Evolutionary conservation across 2,888 invertebrate species (phyloP).

Genomic region (Coleophora deauratella): DNA sequence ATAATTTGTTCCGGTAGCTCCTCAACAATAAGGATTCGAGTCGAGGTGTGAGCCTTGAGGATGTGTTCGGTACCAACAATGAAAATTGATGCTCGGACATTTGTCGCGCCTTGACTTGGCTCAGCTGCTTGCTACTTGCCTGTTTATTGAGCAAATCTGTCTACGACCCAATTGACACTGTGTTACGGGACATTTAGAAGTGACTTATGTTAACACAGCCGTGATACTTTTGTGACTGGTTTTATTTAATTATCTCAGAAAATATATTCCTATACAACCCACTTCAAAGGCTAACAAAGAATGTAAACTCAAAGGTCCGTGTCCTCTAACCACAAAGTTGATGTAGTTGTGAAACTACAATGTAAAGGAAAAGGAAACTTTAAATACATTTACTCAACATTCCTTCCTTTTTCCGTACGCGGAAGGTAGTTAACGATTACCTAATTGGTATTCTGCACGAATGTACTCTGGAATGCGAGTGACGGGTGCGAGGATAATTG

Average conservation of each 20-base stretch:
- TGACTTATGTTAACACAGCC: background rate
- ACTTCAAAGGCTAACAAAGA: too few relatives aligned
- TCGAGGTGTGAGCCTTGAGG: conserved; percentile 31
- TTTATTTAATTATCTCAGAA: background rate
- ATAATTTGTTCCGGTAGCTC: conserved; percentile 41
- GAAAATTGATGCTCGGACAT: conserved; percentile 34
- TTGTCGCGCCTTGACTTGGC: conserved; percentile 20
- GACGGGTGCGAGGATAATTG: background rate
- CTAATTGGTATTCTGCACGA: background rate
- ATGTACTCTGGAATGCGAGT: background rate
- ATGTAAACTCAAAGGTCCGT: too few relatives aligned
- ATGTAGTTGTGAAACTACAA: too few relatives aligned
- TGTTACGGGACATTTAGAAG: conserved; percentile 8
- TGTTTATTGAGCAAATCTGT: background rate
- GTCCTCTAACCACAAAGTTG: too few relatives aligned
- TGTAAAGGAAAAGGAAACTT: too few relatives aligned
- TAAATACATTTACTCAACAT: too few relatives aligned
- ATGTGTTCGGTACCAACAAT: conserved; percentile 33
- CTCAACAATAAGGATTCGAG: conserved; percentile 34
- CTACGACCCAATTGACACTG: background rate
- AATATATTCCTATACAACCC: background rate
- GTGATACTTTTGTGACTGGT: background rate
- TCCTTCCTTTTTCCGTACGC: too few relatives aligned
- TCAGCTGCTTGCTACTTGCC: conserved; percentile 6
- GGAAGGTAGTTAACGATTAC: too few relatives aligned